Evolutionary conservation across 2,888 invertebrate genomes (phyloP), one percentile per base, ranked within the genome.

Genomic region (Iphiclides podalirius): DNA sequence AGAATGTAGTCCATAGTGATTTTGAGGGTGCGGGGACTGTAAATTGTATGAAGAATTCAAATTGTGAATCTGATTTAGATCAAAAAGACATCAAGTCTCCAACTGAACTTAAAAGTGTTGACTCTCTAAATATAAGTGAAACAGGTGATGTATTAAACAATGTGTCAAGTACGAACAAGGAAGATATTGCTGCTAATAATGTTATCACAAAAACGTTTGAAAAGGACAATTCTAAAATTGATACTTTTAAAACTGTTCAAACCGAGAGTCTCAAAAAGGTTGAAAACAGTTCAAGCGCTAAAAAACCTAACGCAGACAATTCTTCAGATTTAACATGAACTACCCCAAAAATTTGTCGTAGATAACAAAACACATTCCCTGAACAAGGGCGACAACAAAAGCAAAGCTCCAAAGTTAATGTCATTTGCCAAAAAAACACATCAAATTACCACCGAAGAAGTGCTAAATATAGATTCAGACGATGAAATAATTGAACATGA

Each of bases 241-340:
- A 8, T 26, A 26, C 2, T 7, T 4, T 26, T 8, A 7, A 1
- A 7, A 4, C 26, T n/a, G n/a, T n/a, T n/a, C 9, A 26, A 26
- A 8, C 26, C 26, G 9, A 1, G 6, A 2, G 26, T 4, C 1
- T 6, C 8, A 8, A 26, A 26, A 7, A 26, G 8, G 8, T 8
- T 26, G 26, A 26, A 2, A 26, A 26, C 8, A 26, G 1, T 26
- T 26, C 8, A 26, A 26, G 26, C 9, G 26, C 4, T 26, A 26
- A 26, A 57, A 57, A 50, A 51, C 39, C 40, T 45, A 57, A 52
- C 37, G 47, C 51, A 33, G 49, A 12, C 42, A 26, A 26, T 6
- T 26, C 26, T n/a, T n/a, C n/a, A n/a, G n/a, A n/a, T n/a, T n/a
- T n/a, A n/a, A 1, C 78, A 82, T 58, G 79, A 84, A 60, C 57